Base-by-base conservation (phyloP, 2,113 vertebrate genomes). In the Meles meles region DNA sequence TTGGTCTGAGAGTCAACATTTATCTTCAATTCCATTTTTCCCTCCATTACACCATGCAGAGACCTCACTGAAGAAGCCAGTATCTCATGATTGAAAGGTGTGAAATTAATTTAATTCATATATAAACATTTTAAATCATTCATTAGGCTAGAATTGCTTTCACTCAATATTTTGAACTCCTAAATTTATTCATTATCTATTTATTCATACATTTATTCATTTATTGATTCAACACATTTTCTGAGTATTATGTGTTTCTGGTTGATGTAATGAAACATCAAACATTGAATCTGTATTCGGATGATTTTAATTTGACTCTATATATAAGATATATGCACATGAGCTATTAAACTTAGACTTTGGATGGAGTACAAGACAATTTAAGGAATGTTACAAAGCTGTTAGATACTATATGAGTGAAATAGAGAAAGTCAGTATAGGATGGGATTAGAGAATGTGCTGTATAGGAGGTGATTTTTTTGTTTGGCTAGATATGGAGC, bases 101-200 rank as follows among this genome's bases (percentile, higher is more conserved):
- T 85, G 34, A 96, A 90, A 85, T 88, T 88, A 93, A 57, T 88
- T 72, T 94, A 77, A 83, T 96, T 74, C 37, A 44, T 13, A 67
- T 55, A 3, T 77, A 74, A 91, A 93, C 52, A 83, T 88, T 79
- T 57, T 52, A 59, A 95, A 79, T 47, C 55, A 86, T 86, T 95
- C 72, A 67, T 84, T 95, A 92, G 13, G 47, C 6, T 29, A 71
- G 34, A 5, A 12, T 96, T 81, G 21, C n/a, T 96, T 94, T 91
- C 49, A 93, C 14, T 55, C 20, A 52, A 27, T 88, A 72, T 91
- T 85, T 87, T 94, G 71, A 97, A 59, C 3, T 82, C 6, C 57
- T 93, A 57, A 76, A 93, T 85, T 18, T 52, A 52, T 89, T 88
- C 85, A 90, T 76, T 42, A 84, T 87, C 23, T 87, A 1, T 88